A percentile compares a stretch with the other conserved stretches of the same genome.
Evolutionary conservation across 2,113 vertebrate genomes (phyloP).

Genomic region (Zosterops pallidus): DNA sequence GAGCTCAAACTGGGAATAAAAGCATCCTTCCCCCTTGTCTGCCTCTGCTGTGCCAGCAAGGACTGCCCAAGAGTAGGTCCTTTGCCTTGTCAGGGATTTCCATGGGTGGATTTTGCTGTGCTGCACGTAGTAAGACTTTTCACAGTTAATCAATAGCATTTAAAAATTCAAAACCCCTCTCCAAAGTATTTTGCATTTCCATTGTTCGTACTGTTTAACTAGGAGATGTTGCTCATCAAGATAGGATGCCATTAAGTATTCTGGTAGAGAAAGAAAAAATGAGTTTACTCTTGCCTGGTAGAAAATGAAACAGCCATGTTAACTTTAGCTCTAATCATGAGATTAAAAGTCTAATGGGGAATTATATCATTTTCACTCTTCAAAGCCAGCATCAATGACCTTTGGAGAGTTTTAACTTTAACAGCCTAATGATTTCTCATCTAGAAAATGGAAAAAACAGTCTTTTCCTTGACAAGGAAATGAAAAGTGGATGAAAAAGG

Average conservation of each 20-base stretch:
- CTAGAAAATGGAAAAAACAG: background rate
- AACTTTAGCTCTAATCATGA: constrained; percentile 59
- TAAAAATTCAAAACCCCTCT: background rate
- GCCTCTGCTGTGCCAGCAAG: background rate
- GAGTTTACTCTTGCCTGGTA: constrained; percentile 38
- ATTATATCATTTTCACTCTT: constrained; percentile 43
- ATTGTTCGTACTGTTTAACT: background rate
- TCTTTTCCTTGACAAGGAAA: background rate
- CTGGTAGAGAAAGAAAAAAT: constrained; percentile 15
- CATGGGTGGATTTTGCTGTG: background rate
- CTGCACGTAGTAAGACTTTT: background rate
- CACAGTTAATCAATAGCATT: background rate
- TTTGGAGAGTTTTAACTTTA: constrained; percentile 51
- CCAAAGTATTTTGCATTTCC: constrained; percentile 21
- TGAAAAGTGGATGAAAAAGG: background rate
- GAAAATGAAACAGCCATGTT: constrained; percentile 52
- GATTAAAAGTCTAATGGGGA: constrained; percentile 61
- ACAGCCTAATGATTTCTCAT: constrained; percentile 6
- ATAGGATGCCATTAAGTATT: constrained; percentile 41
- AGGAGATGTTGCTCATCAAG: constrained; percentile 40
- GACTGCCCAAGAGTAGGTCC: background rate
- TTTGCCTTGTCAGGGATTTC: background rate
- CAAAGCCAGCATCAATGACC: constrained; percentile 48
- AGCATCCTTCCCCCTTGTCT: background rate
- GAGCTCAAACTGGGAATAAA: background rate